Conservation (phyloP, 2,113 vertebrate species). For the Barnardius zonarius region DNA sequence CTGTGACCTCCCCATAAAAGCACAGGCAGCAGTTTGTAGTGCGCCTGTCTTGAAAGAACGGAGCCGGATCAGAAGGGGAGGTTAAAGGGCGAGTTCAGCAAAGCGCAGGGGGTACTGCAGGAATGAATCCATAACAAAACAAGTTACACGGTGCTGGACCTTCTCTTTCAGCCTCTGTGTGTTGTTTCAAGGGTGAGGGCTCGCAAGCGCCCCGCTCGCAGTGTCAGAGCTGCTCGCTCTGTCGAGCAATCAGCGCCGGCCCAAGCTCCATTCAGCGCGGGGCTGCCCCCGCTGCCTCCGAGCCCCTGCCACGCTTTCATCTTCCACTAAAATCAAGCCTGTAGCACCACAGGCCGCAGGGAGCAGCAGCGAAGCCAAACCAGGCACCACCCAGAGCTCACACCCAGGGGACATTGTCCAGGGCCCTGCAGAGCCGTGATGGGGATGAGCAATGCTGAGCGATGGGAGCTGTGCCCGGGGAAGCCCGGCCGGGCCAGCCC, state of each 20-base stretch:
- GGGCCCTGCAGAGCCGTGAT: not conserved
- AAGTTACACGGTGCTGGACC: not conserved
- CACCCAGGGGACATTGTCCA: rapidly evolving
- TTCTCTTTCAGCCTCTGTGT: not conserved
- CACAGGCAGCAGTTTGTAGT: not conserved
- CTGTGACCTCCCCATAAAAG: not conserved
- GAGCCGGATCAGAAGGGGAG: rapidly evolving
- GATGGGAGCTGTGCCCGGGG: not conserved
- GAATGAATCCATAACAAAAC: not conserved
- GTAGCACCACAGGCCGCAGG: not conserved
- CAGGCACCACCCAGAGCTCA: not conserved
- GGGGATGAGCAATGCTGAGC: not conserved
- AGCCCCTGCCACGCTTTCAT: not conserved
- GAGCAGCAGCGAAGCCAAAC: not conserved
- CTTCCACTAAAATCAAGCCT: not conserved
- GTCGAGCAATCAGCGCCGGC: rapidly evolving
- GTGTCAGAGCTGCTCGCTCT: rapidly evolving
- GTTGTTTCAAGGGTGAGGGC: not conserved
- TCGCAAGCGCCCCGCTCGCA: rapidly evolving
- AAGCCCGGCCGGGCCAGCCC: not conserved
- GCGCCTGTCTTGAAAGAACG: not conserved
- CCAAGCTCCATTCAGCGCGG: not conserved
- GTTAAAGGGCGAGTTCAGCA: not conserved
- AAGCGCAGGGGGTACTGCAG: not conserved
- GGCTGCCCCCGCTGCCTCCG: rapidly evolving